Conservation (phyloP, 1,140 invertebrate species). For the Hyphantria cunea region DNA sequence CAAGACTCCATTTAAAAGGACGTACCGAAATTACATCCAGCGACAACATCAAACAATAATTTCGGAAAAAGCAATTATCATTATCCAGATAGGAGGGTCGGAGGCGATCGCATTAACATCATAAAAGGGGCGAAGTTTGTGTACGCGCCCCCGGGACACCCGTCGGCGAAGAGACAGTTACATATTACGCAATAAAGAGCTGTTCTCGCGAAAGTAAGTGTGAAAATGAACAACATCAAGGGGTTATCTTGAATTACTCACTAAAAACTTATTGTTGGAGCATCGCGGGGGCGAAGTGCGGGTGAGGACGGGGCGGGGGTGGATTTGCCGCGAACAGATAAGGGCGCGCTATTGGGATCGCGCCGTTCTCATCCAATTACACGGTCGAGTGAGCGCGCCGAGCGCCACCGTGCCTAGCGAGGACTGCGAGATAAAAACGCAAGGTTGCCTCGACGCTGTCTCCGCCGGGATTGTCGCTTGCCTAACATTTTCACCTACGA, state of each 20-base stretch:
- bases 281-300: constrained; percentile 39
- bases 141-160: constrained; percentile 69
- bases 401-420: constrained; percentile 29
- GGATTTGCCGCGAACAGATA: constrained; percentile 80
- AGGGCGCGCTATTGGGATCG: constrained; percentile 79
- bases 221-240: constrained; percentile 82
- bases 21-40: constrained; percentile 58
- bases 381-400: constrained; percentile 73
- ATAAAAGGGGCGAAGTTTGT: constrained; percentile 77
- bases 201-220: constrained; percentile 81
- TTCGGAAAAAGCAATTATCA: constrained; percentile 80
- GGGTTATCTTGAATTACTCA: constrained; percentile 82
- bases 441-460: constrained; percentile 66
- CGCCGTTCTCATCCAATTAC: constrained; percentile 81
- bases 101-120: constrained; percentile 77
- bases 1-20: constrained; percentile 54
- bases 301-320: constrained; percentile 42
- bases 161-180: constrained; percentile 77
- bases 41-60: constrained; percentile 81
- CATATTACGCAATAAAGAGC: constrained; percentile 81
- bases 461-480: constrained; percentile 76
- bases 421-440: constrained; percentile 69
- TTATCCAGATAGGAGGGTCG: constrained; percentile 74
- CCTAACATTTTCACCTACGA: constrained; percentile 74
- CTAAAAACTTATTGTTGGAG: constrained; percentile 79